Conservation (phyloP, 2,888 invertebrate species). For the Ennomos quercinarius region DNA sequence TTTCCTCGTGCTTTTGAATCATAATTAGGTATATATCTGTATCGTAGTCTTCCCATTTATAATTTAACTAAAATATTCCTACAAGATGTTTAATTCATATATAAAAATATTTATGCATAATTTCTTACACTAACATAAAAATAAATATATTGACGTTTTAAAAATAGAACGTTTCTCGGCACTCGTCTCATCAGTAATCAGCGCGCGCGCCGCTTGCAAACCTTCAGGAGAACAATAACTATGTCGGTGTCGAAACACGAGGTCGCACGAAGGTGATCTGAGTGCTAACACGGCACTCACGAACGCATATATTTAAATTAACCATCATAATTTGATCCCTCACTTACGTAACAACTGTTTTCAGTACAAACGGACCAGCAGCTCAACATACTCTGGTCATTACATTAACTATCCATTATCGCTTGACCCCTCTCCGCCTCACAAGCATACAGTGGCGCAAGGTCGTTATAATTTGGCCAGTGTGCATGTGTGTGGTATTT, state of each 20-base stretch:
- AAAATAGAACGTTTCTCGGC: slow-evolving; percentile 65
- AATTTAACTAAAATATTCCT: too few relatives aligned
- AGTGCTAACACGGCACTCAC: slow-evolving; percentile 76
- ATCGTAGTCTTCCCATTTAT: too few relatives aligned
- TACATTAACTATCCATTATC: slow-evolving; percentile 5
- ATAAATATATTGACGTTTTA: slow-evolving; percentile 51
- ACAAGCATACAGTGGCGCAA: slow-evolving; percentile 10
- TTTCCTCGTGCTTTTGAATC: too few relatives aligned
- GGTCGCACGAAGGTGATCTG: slow-evolving; percentile 82
- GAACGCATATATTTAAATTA: slow-evolving; percentile 57
- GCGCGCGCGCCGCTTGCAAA: slow-evolving; percentile 73
- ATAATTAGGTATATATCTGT: too few relatives aligned
- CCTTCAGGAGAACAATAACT: slow-evolving; percentile 80
- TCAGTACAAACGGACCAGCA: slow-evolving; percentile 25
- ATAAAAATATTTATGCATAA: too few relatives aligned
- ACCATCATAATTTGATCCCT: slow-evolving; percentile 27
- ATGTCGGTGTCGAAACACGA: slow-evolving; percentile 79
- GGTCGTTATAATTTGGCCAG: slow-evolving; percentile 20
- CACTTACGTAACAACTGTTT: not conserved
- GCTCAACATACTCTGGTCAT: slow-evolving; percentile 47
- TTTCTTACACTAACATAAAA: too few relatives aligned
- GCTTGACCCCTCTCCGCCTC: slow-evolving; percentile 9
- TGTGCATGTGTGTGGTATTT: slow-evolving; percentile 56
- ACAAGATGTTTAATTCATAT: too few relatives aligned
- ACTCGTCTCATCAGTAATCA: slow-evolving; percentile 81